Base-by-base conservation (phyloP, 2,797 vertebrate species). In the Cossypha heuglini region DNA sequence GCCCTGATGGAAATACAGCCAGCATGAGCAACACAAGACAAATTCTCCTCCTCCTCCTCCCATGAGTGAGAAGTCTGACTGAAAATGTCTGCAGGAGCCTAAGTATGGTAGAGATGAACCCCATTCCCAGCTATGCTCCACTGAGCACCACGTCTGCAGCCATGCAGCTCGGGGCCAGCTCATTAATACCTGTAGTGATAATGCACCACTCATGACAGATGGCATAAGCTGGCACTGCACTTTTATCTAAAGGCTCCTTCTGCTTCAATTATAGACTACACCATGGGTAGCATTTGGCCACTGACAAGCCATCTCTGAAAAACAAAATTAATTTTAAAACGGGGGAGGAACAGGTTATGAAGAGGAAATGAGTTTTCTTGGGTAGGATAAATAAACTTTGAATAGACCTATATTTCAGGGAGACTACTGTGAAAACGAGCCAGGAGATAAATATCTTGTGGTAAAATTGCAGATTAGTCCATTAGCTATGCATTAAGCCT, bases 401-500 rank as follows among this genome's bases (percentile, higher is more conserved):
- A 90, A 49, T 35, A 42, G 63, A 73, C n/a, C 45, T 35, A 17
- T 77, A 90, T 69, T 72, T 58, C 81, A 86, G 57, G 52, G 45
- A 80, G 21, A 63, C n/a, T 59, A 52, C 1, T 1, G 31, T 46
- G 52, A 88, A 95, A 89, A 88, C 2, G 33, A 87, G 68, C 42
- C 69, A 76, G 35, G 67, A 92, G 59, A 76, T 76, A 76, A 79
- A 67, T 46, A 24, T 28, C 62, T 84, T n/a, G 79, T 69, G 49
- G 77, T 85, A 59, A 85, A 92, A 76, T 38, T 86, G 69, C 63
- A 86, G 59, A 74, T 88, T 82, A 93, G 51, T 35, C 57, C 45
- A 71, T 84, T 86, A 93, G 71, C 52, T 81, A 38, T 59, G 76
- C 66, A 84, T 86, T 93, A 75, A 91, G 58, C 31, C 80, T 79